Evolutionary conservation across 2,797 vertebrate species (phyloP), one percentile per base, ranked within the genome.

Genomic region (Pseudochirops corinnae): DNA sequence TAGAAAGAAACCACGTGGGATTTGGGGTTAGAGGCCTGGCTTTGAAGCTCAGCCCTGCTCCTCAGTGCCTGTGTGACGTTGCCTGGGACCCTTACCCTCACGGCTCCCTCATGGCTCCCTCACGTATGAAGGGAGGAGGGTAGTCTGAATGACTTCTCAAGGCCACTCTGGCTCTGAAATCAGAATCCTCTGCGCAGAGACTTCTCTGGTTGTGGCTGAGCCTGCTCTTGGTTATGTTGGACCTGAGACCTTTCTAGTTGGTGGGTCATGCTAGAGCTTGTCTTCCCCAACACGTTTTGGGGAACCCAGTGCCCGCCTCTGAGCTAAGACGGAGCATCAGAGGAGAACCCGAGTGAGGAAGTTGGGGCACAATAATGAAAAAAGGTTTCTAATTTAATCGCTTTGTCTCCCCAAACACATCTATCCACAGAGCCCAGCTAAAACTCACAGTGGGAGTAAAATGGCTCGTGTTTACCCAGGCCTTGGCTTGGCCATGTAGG

Each of bases 121-220:
- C 10, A 10, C 12, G 1, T 67, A 33, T 33, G 14, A n/a, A 33
- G 16, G 16, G 16, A n/a, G 16, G 62, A 39, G 14, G 7, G 16
- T 21, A 16, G 6, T 74, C n/a, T 39, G 33, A 62, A 33, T 67
- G 62, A 18, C 16, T 74, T 74, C 67, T 74, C 1, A 9, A 39
- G n/a, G n/a, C n/a, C 18, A 3, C n/a, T 18, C n/a, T 39, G n/a
- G 5, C n/a, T 3, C n/a, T 21, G 1, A 7, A 21, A 6, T 2
- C 39, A 39, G 12, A 33, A 16, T 67, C 2, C 31, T 33, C 31
- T n/a, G 58, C 2, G 5, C 10, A 31, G 28, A 31, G 28, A 60
- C 29, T 67, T 33, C 4, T 33, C 31, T 67, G 31, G 12, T 60
- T 0, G 0, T 16, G 33, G 16, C 67, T 21, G 67, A n/a, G n/a